These are phyloP conservation scores for Cephus nigrinus DNA, from an alignment of 2,888 invertebrate genomes.

Conservation along the genomic window DNA sequence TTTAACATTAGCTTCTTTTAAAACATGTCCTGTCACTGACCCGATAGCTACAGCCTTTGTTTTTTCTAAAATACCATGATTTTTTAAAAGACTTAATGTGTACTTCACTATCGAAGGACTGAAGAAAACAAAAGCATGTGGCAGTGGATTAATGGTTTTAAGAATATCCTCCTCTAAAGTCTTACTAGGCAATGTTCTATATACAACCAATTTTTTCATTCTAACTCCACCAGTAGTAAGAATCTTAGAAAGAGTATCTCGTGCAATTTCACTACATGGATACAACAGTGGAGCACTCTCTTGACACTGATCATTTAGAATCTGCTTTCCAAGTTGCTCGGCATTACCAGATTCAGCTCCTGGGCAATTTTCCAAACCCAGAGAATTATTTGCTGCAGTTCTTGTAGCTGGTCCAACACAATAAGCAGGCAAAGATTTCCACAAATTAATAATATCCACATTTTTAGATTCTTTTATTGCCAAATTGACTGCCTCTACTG, in stretches of 20 bases:
- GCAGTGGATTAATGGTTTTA: constrained; percentile 28
- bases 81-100: constrained; percentile 37
- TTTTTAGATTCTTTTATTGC: constrained; percentile 28
- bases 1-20: constrained; percentile 40
- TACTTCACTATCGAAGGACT: constrained; percentile 58
- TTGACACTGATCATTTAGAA: constrained; percentile 32
- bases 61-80: constrained; percentile 26
- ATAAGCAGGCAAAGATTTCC: constrained; percentile 49
- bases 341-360: constrained; percentile 57
- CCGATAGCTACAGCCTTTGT: constrained; percentile 58
- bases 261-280: constrained; percentile 59
- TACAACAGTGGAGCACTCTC: constrained; percentile 47
- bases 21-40: constrained; percentile 53
- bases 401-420: constrained; percentile 59
- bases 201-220: constrained; percentile 48
- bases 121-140: constrained; percentile 55
- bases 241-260: constrained; percentile 50
- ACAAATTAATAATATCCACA: constrained; percentile 33
- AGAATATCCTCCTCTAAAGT: constrained; percentile 45
- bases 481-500: constrained; percentile 51
- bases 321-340: constrained; percentile 48
- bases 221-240: constrained; percentile 38
- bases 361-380: constrained; percentile 45
- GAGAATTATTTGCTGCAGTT: constrained; percentile 38
- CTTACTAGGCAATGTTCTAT: constrained; percentile 50